These are phyloP conservation scores for Clarias fuscus DNA, from an alignment of 2,797 vertebrate species.

Conservation along the genomic window DNA sequence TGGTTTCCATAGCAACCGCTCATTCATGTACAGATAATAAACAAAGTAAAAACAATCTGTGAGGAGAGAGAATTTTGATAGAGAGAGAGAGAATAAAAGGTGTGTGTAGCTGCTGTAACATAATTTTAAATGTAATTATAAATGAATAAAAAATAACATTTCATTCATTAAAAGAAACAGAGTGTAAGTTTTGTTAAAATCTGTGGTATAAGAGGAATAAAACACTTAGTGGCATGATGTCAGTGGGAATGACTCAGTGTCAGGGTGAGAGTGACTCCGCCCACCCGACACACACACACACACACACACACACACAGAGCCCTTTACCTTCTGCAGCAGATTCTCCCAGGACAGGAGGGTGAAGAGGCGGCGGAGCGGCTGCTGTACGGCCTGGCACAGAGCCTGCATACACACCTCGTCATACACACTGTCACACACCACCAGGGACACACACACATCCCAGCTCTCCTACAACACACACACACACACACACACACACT, in stretches of 20 bases:
- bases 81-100: too few relatives aligned
- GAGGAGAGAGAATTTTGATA: too few relatives aligned
- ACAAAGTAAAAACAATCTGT: too few relatives aligned
- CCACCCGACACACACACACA: too few relatives aligned
- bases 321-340: conserved; percentile 77
- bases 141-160: too few relatives aligned
- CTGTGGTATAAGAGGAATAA: not conserved
- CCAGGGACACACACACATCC: conserved; percentile 76
- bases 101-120: too few relatives aligned
- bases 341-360: conserved; percentile 72
- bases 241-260: too few relatives aligned
- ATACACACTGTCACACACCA: conserved; percentile 72
- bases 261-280: too few relatives aligned
- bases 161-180: too few relatives aligned
- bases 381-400: conserved; percentile 73
- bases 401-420: conserved; percentile 76
- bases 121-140: too few relatives aligned
- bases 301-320: too few relatives aligned
- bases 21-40: not conserved
- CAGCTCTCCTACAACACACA: conserved; percentile 72
- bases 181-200: too few relatives aligned
- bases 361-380: conserved; percentile 82
- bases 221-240: not conserved
- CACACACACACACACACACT: conserved; percentile 22
- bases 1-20: not conserved